phyloP scores from a whole-genome alignment of 2,888 invertebrate species.

The Apamea anceps region DNA sequence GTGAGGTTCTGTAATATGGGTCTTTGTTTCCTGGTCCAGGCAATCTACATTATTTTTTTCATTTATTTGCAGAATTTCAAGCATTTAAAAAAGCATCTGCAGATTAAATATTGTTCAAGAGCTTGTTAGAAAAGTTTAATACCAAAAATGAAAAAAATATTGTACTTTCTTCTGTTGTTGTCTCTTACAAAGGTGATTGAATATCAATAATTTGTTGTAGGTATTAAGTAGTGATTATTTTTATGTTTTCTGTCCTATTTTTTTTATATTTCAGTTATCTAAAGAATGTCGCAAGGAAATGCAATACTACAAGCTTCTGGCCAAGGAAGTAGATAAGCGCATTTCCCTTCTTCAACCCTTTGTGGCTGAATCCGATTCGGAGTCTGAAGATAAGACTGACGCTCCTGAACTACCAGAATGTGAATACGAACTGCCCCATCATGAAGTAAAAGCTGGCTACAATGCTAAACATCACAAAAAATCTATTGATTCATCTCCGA shows the following conservation, averaged over 20 bases:
- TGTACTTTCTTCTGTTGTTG: conserved; percentile 40
- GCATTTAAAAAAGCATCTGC: conserved; percentile 57
- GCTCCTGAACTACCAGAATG: conserved; percentile 81
- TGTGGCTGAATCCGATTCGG: conserved; percentile 75
- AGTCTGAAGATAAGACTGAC: conserved; percentile 78
- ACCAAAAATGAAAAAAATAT: conserved; percentile 60
- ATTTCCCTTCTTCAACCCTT: conserved; percentile 85
- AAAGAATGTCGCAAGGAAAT: conserved; percentile 91
- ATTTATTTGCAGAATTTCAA: conserved; percentile 63
- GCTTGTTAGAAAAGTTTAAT: conserved; percentile 36
- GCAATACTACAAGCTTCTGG: conserved; percentile 92
- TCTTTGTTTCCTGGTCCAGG: not conserved
- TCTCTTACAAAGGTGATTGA: conserved; percentile 42
- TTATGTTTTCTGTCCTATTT: conserved; percentile 2
- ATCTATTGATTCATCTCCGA: conserved; percentile 44
- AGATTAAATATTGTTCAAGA: conserved; percentile 54
- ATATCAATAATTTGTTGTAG: conserved; percentile 20
- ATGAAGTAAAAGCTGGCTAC: conserved; percentile 62
- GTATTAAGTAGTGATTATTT: not conserved
- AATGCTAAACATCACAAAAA: conserved; percentile 59
- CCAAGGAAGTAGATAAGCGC: conserved; percentile 91
- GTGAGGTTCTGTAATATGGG: not conserved
- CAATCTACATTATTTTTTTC: conserved; percentile 58
- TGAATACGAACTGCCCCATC: conserved; percentile 72
- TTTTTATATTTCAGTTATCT: conserved; percentile 90